Base-by-base conservation (phyloP, 2,888 invertebrate species). In the Drosophila leonis region DNA sequence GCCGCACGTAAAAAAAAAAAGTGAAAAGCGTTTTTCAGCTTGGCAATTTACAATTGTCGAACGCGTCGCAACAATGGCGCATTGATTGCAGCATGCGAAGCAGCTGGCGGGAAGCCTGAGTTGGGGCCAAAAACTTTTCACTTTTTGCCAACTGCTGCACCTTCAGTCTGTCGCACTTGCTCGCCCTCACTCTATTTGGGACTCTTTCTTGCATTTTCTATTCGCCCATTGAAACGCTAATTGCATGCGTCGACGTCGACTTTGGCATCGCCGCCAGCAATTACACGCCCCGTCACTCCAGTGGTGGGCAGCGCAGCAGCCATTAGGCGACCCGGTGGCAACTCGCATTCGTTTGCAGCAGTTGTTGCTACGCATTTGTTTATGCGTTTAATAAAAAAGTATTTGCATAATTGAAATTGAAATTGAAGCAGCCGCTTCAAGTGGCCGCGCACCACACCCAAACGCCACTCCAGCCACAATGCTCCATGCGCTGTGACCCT, bases 341-440 rank as follows among this genome's bases (percentile, higher is more conserved):
- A 31, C 18, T 18, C 18, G 10, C 10, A 10, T 29, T 24, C 24
- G 29, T 31, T 42, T 31, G 24, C 37, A 24, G 56, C 70, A 64
- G 52, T 41, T 46, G 72, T 69, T 76, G 70, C 60, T 54, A 74
- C 60, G 68, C 80, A 78, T 76, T 83, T 88, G 83, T 85, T 84
- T 88, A 84, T 84, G 83, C 81, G 88, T 85, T 88, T 88, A 88
- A 85, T 85, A 86, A 82, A 72, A 77, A 76, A 52, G 79, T 79
- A 78, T 78, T 78, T 78, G 77, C 79, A 78, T 79, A 78, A 78
- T 78, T 75, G 77, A 78, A 88, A 85, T 84, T 83, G 88, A 84
- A 84, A 84, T 80, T 78, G 83, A 83, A 80, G 83, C 85, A 80
- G 88, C 64, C 63, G 77, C 44, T 74, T 61, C 64, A 75, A 77